Percentiles rank a stretch among this genome's conserved stretches.
Conservation (phyloP, 1,140 invertebrate species). For the Micrasema minimum region DNA sequence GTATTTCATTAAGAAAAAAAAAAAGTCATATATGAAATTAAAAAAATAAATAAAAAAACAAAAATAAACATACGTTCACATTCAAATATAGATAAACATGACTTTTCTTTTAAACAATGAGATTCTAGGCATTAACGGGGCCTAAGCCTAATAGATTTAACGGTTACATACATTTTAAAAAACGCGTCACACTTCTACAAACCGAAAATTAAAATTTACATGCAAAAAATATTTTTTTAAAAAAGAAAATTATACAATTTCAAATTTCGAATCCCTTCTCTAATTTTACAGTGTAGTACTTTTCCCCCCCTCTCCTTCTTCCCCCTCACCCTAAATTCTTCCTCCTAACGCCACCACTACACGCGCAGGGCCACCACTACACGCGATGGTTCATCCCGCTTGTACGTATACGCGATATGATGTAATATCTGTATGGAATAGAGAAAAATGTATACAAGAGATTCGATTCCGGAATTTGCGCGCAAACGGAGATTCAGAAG, state of each 20-base stretch:
- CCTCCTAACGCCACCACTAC: background rate
- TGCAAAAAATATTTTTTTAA: too few species aligned
- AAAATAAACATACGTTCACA: background rate
- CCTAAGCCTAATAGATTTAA: too few species aligned
- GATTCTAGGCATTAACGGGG: too few species aligned
- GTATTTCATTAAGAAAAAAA: too few species aligned
- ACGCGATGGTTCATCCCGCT: slow-evolving; percentile 1
- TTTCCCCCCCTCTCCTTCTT: background rate
- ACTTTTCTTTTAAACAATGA: too few species aligned
- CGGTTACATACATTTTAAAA: too few species aligned
- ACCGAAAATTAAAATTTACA: too few species aligned
- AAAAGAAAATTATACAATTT: slow-evolving; percentile 11
- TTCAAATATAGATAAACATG: too few species aligned
- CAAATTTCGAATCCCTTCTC: slow-evolving; percentile 24
- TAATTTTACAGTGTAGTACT: slow-evolving; percentile 22
- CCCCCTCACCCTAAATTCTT: background rate
- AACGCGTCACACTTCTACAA: too few species aligned
- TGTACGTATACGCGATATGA: background rate
- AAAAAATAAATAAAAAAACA: background rate
- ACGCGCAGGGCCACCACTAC: slow-evolving; percentile 9
- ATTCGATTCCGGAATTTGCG: slow-evolving; percentile 53
- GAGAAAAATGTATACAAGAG: slow-evolving; percentile 52
- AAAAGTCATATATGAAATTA: too few species aligned
- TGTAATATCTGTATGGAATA: slow-evolving; percentile 49
- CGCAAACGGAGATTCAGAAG: slow-evolving; percentile 30